These are phyloP conservation scores for Phataginus tetradactyla DNA, from an alignment of 2,797 vertebrate species.

Conservation along the genomic window DNA sequence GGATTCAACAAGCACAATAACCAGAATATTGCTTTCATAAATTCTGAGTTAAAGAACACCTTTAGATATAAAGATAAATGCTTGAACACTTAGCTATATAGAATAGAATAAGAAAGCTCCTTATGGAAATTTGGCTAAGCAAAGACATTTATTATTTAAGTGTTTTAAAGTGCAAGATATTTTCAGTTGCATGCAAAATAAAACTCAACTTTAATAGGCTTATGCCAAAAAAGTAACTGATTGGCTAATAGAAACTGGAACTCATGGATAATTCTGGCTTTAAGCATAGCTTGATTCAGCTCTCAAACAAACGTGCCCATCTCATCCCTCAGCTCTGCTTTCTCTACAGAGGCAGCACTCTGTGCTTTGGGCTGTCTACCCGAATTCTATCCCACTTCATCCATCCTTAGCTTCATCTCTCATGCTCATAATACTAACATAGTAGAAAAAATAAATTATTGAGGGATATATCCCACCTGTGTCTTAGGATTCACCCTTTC, in stretches of 20 bases:
- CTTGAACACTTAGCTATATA: neutral
- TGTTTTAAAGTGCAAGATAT: neutral
- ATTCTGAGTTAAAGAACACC: neutral
- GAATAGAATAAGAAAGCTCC: neutral
- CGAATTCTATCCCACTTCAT: neutral
- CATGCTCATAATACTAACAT: neutral
- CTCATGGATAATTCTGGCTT: neutral
- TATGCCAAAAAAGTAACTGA: neutral
- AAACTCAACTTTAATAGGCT: neutral
- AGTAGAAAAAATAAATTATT: neutral
- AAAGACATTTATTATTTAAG: neutral
- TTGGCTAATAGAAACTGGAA: neutral
- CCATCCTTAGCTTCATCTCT: neutral
- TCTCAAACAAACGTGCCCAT: neutral
- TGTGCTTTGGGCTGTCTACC: neutral
- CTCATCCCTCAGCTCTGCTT: neutral
- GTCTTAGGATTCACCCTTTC: neutral
- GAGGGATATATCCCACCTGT: neutral
- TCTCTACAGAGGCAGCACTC: neutral
- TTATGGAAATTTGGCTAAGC: neutral
- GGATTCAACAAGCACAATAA: neutral
- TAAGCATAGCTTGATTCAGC: neutral
- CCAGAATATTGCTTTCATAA: neutral
- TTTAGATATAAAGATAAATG: neutral
- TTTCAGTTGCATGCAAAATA: constrained; percentile 10